Conservation (phyloP, 2,113 vertebrate genomes). For the Phalacrocorax brasilianus region DNA sequence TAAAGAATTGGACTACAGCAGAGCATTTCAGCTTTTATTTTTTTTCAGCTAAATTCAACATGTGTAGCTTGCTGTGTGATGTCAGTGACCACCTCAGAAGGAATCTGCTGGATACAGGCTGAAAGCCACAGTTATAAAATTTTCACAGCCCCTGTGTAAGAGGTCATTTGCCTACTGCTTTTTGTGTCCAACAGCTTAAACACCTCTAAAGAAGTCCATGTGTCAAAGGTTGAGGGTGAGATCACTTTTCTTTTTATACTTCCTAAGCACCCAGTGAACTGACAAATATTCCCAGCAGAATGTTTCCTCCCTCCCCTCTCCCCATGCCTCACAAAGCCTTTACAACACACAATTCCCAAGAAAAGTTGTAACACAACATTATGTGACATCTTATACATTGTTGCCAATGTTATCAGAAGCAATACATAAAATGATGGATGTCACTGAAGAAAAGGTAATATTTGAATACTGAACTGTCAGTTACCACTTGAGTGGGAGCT, state of each 20-base stretch:
- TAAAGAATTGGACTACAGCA: neutral
- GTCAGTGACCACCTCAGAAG: neutral
- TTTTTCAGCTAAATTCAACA: neutral
- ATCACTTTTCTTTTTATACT: neutral
- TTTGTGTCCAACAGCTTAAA: neutral
- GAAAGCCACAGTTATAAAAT: neutral
- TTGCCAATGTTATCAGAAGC: neutral
- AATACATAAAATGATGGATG: neutral
- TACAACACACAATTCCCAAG: neutral
- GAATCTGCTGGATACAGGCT: neutral
- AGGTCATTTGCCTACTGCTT: neutral
- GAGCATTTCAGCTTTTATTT: neutral
- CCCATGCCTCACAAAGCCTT: neutral
- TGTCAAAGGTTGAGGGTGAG: neutral
- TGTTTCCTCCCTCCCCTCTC: neutral
- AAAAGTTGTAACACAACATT: neutral
- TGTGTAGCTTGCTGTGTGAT: neutral
- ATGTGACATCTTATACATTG: neutral
- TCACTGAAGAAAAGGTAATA: neutral
- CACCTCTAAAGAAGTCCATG: neutral
- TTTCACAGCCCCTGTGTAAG: neutral
- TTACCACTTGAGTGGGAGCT: neutral
- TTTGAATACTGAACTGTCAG: neutral
- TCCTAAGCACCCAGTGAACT: neutral
- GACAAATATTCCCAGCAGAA: neutral